Evolutionary conservation across 1,140 invertebrate species (phyloP), one percentile per base, ranked within the genome.

Genomic region (Listronotus bonariensis): DNA sequence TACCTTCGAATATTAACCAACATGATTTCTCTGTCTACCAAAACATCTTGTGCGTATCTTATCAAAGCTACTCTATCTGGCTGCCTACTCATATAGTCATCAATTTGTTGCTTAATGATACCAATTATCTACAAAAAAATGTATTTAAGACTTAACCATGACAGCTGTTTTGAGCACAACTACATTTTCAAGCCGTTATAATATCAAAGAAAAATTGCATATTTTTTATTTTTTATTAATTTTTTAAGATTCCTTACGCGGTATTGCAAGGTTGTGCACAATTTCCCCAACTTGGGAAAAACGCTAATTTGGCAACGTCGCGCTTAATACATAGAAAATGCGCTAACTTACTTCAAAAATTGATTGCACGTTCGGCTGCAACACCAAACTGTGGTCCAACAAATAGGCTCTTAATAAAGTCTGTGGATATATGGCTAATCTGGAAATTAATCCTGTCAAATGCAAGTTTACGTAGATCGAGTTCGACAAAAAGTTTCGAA

Each of bases 311-410:
- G n/a, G n/a, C n/a, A n/a, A n/a, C n/a, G n/a, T n/a, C n/a, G n/a
- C n/a, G n/a, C n/a, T n/a, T n/a, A n/a, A n/a, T n/a, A n/a, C n/a
- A n/a, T n/a, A n/a, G n/a, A n/a, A n/a, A n/a, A n/a, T n/a, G n/a
- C n/a, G 56, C 43, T 32, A 40, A 66, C 65, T 77, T 72, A 95
- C 93, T 85, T 96, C 93, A 80, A 92, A 90, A 52, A 98, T 82
- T 14, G 93, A 96, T 76, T 92, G 90, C 68, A 96, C 91, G 73
- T 91, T 91, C 3, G 93, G 92, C 76, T 95, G 93, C 72, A 95
- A 88, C 53, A 93, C 88, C 53, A 95, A 86, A 58, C 89, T 90
- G 64, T 93, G 88, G 76, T 94, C 93, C 10, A 98, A 82, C 31
- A 98, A 80, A 77, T 97, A 89, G 0, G 94, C 92, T 49, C 91